Conservation (phyloP, 2,113 vertebrate genomes). For the Daphoenositta chrysoptera region DNA sequence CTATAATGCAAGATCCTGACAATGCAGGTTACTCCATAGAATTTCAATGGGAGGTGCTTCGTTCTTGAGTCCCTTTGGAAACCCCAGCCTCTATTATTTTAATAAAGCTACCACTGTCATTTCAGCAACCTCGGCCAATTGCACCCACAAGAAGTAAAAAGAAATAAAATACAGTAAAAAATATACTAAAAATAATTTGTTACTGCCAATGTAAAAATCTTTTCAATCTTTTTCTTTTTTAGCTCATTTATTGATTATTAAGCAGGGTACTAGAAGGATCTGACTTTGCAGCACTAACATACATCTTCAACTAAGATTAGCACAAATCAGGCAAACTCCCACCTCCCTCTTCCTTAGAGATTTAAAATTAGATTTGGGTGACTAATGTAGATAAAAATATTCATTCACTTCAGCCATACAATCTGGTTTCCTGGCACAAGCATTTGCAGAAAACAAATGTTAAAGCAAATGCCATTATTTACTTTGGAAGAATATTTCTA, state of each 20-base stretch:
- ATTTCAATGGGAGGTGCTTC: slow-evolving; percentile 3
- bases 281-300: slow-evolving; percentile 21
- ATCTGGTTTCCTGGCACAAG: slow-evolving; percentile 41
- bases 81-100: not conserved
- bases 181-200: not conserved
- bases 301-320: slow-evolving; percentile 47
- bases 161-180: not conserved
- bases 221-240: not conserved
- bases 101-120: not conserved
- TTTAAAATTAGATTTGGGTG: slow-evolving; percentile 40
- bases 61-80: not conserved
- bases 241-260: slow-evolving; percentile 5
- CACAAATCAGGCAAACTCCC: slow-evolving; percentile 32
- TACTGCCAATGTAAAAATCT: not conserved
- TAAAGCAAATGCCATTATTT: not conserved
- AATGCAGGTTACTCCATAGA: not conserved
- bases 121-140: not conserved
- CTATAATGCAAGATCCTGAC: slow-evolving; percentile 3
- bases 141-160: not conserved
- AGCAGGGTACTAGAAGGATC: not conserved
- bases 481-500: not conserved
- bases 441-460: slow-evolving; percentile 24
- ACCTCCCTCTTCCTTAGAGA: not conserved
- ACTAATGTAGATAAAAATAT: slow-evolving; percentile 54
- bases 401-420: not conserved